Evolutionary conservation across 2,113 vertebrate genomes (phyloP), one percentile per base, ranked within the genome.

Genomic region (Podocnemis expansa): DNA sequence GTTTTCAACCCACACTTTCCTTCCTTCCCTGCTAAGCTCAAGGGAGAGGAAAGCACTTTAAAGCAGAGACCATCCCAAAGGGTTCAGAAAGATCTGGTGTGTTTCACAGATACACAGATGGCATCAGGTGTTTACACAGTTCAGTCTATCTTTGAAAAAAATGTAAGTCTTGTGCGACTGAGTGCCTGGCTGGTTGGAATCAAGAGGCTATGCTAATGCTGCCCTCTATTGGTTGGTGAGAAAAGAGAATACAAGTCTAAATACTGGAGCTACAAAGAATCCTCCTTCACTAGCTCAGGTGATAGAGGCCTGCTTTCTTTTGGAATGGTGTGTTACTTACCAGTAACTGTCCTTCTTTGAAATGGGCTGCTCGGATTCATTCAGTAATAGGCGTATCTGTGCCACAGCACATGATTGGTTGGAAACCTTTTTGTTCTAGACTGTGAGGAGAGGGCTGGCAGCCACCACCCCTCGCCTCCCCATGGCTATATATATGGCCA

Each of bases 121-220:
- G 21, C 45, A 89, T 49, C 24, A 89, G 96, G 25, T 58, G 6
- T 86, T 97, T 95, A 49, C 29, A 56, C 78, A 82, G 12, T 90
- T 85, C 86, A 88, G 34, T 90, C 94, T 89, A 25, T 85, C 91
- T 90, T 80, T 87, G 78, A 95, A 80, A 80, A 47, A 78, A 93
- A 63, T 38, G 81, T 13, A 54, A 91, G 85, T 49, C 85, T 93
- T 89, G 19, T 76, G 25, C 45, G 41, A 45, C 73, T 45, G 41
- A 45, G 73, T 76, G 17, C 80, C 49, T 43, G 41, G 45, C 89
- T 90, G 22, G 49, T 70, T 82, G 31, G 88, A 78, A 89, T 25
- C 73, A 96, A 96, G 96, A 87, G 93, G 85, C 95, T 97, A 93
- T 94, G 95, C 95, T 95, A 95, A 97, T 95, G 97, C 96, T 97